Evolutionary conservation across 2,888 invertebrate genomes (phyloP).

Genomic region (Synanthedon myopaeformis): DNA sequence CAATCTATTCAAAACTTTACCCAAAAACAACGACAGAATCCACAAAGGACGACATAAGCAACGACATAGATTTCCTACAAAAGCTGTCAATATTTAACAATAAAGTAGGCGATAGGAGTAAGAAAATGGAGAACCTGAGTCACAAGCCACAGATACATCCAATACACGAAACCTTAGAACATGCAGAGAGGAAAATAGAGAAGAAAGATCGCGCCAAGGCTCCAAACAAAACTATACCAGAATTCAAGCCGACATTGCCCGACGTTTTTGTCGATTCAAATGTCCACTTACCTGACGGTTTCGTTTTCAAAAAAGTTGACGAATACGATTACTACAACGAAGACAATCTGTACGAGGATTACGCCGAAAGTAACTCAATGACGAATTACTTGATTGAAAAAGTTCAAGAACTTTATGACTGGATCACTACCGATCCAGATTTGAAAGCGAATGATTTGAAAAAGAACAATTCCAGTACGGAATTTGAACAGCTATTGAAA

Average conservation of each 20-base stretch:
- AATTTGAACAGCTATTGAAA: constrained; percentile 48
- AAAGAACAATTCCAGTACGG: constrained; percentile 19
- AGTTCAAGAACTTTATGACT: constrained; percentile 63
- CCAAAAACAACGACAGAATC: constrained; percentile 11
- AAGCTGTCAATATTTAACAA: constrained; percentile 53
- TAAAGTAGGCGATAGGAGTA: constrained; percentile 25
- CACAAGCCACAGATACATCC: constrained; percentile 51
- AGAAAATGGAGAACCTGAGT: constrained; percentile 17
- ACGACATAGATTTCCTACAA: constrained; percentile 32
- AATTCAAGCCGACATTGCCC: constrained; percentile 48
- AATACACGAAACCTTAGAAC: constrained; percentile 37
- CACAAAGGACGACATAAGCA: constrained; percentile 15
- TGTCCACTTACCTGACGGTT: constrained; percentile 34
- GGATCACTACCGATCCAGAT: constrained; percentile 55
- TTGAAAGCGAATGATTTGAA: constrained; percentile 25
- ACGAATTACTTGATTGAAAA: constrained; percentile 62
- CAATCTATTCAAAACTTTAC: constrained; percentile 23
- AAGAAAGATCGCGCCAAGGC: constrained; percentile 49
- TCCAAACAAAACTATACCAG: constrained; percentile 23
- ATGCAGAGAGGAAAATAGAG: constrained; percentile 44
- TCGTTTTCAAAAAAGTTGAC: constrained; percentile 25
- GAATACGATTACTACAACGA: constrained; percentile 56
- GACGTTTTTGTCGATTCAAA: constrained; percentile 23
- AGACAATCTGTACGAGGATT: constrained; percentile 55
- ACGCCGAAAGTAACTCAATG: constrained; percentile 58